Evolutionary conservation across 2,113 vertebrate genomes (phyloP), one percentile per base, ranked within the genome.

Genomic region (Ellobius talpinus): DNA sequence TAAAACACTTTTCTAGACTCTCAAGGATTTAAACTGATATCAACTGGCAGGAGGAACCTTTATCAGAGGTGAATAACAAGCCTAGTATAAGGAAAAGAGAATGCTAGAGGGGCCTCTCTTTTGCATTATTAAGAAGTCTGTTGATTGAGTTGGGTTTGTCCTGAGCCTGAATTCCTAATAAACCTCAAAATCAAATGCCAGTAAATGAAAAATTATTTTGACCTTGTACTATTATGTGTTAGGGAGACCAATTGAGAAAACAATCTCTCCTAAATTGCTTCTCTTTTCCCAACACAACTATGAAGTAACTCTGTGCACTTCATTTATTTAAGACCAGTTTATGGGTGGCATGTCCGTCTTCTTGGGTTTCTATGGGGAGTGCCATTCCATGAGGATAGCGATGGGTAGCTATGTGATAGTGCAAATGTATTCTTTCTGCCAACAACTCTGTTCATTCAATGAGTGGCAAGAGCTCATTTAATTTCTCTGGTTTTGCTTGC

Each of bases 51-150:
- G 96, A 97, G 98, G 90, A 95, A 76, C 94, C 85, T 84, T 93
- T 97, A 39, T 76, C 39, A 36, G 11, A 39, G 17, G 58, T 82
- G 61, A 93, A 90, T 88, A 82, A 74, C 52, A 89, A 79, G 39
- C 92, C 85, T 36, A 89, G 77, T 97, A 0, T 66, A 82, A 39
- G 47, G 21, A 73, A 47, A 87, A 87, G 39, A 95, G 86, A 97
- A 73, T 58, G 96, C 81, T 92, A 31, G n/a, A 61, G 90, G 90
- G 26, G 90, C 89, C 87, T 93, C 96, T 94, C 90, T 52, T 92
- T 98, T 98, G 97, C 96, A 95, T 98, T 97, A 98, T 9, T 65
- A 29, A 95, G 74, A 97, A 97, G 97, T 96, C 66, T 39, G 3
- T 93, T 98, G 76, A 78, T 96, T 87, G 87, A 68, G 70, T 97